phyloP scores from a whole-genome alignment of 2,888 invertebrate genomes.

The Scotopteryx bipunctaria region DNA sequence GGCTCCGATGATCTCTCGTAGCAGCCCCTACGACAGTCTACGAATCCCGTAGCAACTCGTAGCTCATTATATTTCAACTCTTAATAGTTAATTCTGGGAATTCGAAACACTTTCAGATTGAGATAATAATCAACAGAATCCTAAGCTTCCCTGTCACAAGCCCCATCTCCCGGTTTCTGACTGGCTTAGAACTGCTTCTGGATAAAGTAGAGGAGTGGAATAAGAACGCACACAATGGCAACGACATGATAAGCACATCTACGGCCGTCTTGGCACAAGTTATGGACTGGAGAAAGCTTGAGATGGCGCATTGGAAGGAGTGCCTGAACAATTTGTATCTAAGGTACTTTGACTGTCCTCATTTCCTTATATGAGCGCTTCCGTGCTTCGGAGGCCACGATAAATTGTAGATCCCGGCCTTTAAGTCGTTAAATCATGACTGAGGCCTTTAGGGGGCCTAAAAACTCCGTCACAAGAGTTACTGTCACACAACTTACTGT shows the following conservation, averaged over 20 bases:
- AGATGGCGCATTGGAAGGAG: conserved; percentile 94
- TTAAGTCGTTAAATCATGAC: too few relatives aligned
- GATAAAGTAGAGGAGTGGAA: conserved; percentile 96
- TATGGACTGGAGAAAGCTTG: conserved; percentile 95
- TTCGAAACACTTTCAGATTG: conserved; percentile 84
- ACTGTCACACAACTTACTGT: too few relatives aligned
- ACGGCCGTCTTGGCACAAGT: conserved; percentile 90
- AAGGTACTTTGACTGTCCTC: conserved; percentile 61
- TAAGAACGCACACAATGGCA: conserved; percentile 92
- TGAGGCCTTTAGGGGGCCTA: too few relatives aligned
- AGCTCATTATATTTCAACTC: too few relatives aligned
- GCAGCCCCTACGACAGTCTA: too few relatives aligned
- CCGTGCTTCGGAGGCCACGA: too few relatives aligned
- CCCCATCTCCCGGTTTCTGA: conserved; percentile 93
- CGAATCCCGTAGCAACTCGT: too few relatives aligned
- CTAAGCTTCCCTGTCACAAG: conserved; percentile 89
- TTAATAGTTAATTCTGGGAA: too few relatives aligned
- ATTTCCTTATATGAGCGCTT: not conserved
- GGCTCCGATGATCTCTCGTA: too few relatives aligned
- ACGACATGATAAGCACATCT: conserved; percentile 90
- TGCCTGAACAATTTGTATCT: conserved; percentile 88
- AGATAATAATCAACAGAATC: conserved; percentile 86
- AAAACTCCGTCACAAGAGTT: too few relatives aligned
- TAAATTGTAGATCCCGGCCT: too few relatives aligned
- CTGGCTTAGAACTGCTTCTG: conserved; percentile 94